These are phyloP conservation scores for Gadus chalcogrammus DNA, from an alignment of 2,113 vertebrate genomes.

Conservation along the genomic window DNA sequence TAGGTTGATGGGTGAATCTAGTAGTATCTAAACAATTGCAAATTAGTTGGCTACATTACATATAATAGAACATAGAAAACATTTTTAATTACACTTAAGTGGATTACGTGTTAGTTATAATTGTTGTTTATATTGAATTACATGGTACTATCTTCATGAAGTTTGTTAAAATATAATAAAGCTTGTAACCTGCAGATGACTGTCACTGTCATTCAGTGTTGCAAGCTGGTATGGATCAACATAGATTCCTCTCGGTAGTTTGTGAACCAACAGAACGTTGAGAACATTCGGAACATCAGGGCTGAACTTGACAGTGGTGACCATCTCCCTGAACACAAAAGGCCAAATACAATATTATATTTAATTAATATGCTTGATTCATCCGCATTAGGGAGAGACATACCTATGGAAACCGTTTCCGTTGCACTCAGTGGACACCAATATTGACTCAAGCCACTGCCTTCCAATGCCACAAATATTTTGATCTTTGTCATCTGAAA, in stretches of 20 bases:
- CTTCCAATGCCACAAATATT: constrained; percentile 37
- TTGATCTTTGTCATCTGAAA: constrained; percentile 36
- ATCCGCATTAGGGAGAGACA: neutral
- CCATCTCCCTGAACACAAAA: constrained; percentile 76
- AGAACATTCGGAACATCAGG: constrained; percentile 51
- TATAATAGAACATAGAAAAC: neutral
- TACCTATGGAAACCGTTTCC: constrained; percentile 77
- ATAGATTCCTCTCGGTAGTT: constrained; percentile 79
- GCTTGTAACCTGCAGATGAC: constrained; percentile 77
- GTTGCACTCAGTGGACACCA: constrained; percentile 53
- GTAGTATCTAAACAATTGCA: constrained; percentile 68
- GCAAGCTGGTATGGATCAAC: constrained; percentile 88
- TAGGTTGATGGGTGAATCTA: constrained; percentile 75
- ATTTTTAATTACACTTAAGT: neutral
- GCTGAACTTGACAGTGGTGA: constrained; percentile 72
- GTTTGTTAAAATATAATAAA: too few species aligned
- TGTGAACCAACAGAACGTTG: constrained; percentile 69
- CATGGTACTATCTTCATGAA: neutral
- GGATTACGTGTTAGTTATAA: too few species aligned
- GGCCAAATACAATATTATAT: neutral
- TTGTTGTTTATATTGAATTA: neutral
- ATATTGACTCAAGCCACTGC: constrained; percentile 46
- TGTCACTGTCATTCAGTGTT: constrained; percentile 68
- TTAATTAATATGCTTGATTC: neutral
- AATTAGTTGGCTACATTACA: neutral